phyloP scores from a whole-genome alignment of 2,888 invertebrate genomes.

The Drosophila quasianomalipes region DNA sequence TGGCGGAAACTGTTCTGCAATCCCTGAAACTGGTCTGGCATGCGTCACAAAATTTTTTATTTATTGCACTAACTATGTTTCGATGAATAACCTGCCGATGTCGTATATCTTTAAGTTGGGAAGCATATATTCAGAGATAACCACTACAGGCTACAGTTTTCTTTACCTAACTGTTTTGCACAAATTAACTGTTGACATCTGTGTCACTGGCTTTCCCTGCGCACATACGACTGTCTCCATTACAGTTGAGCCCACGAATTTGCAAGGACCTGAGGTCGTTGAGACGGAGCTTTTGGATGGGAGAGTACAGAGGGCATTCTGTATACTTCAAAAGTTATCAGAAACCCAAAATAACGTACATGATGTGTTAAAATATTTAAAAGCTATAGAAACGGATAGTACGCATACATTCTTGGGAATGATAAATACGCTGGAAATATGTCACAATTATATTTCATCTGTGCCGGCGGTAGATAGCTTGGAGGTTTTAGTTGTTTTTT shows the following conservation, averaged over 20 bases:
- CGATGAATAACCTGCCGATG: neutral
- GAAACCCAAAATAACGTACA: neutral
- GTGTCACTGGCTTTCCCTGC: slow-evolving; percentile 9
- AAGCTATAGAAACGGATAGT: neutral
- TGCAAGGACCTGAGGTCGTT: neutral
- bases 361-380: neutral
- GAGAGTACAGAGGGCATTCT: slow-evolving; percentile 22
- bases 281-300: neutral
- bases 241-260: neutral
- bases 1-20: slow-evolving; percentile 5
- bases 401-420: slow-evolving; percentile 7
- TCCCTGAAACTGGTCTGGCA: slow-evolving; percentile 5
- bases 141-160: neutral
- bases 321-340: slow-evolving; percentile 15
- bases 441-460: neutral
- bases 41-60: slow-evolving; percentile 26
- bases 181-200: slow-evolving; percentile 23
- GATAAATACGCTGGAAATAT: slow-evolving; percentile 30
- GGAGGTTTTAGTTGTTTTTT: slow-evolving; percentile 4
- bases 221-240: neutral
- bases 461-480: neutral
- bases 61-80: neutral
- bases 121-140: slow-evolving; percentile 2
- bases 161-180: slow-evolving; percentile 1
- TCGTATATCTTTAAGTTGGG: slow-evolving; percentile 21